Evolutionary conservation across 1,140 invertebrate species (phyloP).

Genomic region (Leptinotarsa defecta): DNA sequence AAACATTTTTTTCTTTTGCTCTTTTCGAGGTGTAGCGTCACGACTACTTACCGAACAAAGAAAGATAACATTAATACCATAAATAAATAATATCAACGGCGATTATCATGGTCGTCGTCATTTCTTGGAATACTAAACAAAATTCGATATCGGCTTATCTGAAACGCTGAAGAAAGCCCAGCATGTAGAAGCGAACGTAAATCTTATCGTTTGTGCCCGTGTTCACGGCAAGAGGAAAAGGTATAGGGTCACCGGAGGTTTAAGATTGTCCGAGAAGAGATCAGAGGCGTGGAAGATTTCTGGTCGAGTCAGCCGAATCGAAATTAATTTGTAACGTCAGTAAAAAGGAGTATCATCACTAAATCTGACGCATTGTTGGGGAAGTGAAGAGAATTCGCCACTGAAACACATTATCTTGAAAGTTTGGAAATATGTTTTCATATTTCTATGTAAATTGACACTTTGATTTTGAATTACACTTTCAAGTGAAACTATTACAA

Average conservation of each 20-base stretch:
- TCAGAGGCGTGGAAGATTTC: not conserved
- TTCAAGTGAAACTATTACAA: no score
- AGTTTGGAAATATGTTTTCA: no score
- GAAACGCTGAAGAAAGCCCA: slow-evolving; percentile 23
- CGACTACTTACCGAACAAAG: not conserved
- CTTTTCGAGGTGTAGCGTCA: no score
- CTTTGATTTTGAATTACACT: no score
- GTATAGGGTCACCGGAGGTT: slow-evolving; percentile 17
- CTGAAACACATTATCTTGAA: no score
- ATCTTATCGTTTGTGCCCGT: slow-evolving; percentile 18
- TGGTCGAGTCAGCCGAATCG: not conserved
- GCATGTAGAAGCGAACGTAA: slow-evolving; percentile 18
- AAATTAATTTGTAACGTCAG: not conserved
- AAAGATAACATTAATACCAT: slow-evolving; percentile 1
- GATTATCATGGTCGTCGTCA: not conserved
- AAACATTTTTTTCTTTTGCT: not conserved
- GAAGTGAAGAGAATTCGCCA: no score
- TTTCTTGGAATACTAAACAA: slow-evolving; percentile 21
- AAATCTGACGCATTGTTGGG: no score
- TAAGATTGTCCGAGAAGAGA: slow-evolving; percentile 11
- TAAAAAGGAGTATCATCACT: not conserved
- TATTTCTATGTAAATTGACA: no score
- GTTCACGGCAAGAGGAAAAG: slow-evolving; percentile 20
- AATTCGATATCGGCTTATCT: slow-evolving; percentile 22
- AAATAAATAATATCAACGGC: slow-evolving; percentile 9